These are phyloP conservation scores for Epizoanthus rinbou DNA, from an alignment of 92 coral and sea anemone genomes.

Conservation along the genomic window DNA sequence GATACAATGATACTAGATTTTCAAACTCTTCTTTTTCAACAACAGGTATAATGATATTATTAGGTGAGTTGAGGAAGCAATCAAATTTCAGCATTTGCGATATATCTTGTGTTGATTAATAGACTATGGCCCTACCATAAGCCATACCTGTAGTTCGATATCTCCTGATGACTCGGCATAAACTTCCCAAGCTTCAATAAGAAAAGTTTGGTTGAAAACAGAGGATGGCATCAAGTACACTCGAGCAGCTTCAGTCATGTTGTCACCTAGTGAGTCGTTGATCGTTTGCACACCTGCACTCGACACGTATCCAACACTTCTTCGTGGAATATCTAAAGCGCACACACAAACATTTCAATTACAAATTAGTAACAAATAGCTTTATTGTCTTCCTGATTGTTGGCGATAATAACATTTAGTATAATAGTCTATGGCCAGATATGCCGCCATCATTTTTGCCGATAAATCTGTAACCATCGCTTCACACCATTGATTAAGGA, in stretches of 20 bases:
- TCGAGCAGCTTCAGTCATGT: constrained; percentile 28
- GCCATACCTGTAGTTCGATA: constrained; percentile 60
- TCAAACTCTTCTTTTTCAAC: too few relatives aligned
- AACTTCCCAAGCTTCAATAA: constrained; percentile 79
- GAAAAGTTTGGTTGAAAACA: constrained; percentile 33
- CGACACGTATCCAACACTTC: constrained; percentile 4
- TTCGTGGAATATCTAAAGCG: constrained; percentile 46
- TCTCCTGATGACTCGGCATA: constrained; percentile 59
- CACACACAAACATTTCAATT: background rate
- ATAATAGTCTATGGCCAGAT: too few relatives aligned
- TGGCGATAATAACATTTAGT: too few relatives aligned
- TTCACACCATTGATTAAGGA: too few relatives aligned
- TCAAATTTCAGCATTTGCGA: too few relatives aligned
- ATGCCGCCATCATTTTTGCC: too few relatives aligned
- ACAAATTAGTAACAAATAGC: background rate
- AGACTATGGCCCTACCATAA: background rate
- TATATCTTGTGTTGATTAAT: background rate
- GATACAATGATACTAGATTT: too few relatives aligned
- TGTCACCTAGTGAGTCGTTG: background rate
- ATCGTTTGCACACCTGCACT: background rate
- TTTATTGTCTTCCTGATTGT: too few relatives aligned
- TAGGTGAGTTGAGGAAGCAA: too few relatives aligned
- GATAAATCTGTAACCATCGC: too few relatives aligned
- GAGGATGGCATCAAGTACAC: constrained; percentile 51
- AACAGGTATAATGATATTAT: too few relatives aligned